Conservation (phyloP, 2,888 invertebrate genomes). For the Melangyna quadrimaculata region DNA sequence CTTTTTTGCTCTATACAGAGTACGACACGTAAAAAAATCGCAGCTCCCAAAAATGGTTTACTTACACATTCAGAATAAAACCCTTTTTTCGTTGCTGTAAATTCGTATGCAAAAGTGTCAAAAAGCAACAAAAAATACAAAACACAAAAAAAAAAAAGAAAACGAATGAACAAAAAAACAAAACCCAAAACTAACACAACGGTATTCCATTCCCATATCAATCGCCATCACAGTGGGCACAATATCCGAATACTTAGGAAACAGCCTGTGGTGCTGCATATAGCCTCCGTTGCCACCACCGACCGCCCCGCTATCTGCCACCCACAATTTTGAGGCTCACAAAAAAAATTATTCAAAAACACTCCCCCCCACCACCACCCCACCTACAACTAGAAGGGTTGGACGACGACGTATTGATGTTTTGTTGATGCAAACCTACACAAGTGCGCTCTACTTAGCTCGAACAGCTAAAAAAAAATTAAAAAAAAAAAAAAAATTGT, state of each 20-base stretch:
- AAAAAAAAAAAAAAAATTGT: constrained; percentile 49
- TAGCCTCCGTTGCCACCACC: neutral
- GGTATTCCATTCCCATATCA: constrained; percentile 57
- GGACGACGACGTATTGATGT: constrained; percentile 70
- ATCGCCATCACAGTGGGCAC: constrained; percentile 67
- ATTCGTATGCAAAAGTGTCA: constrained; percentile 70
- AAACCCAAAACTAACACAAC: constrained; percentile 65
- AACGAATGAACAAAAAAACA: constrained; percentile 2
- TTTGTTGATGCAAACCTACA: constrained; percentile 71
- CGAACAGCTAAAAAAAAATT: constrained; percentile 37
- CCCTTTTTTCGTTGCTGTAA: constrained; percentile 36
- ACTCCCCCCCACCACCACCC: neutral
- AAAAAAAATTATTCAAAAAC: constrained; percentile 1
- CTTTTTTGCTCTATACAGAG: neutral
- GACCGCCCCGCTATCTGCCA: neutral
- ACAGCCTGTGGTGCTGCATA: constrained; percentile 64
- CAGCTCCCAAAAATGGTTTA: constrained; percentile 64
- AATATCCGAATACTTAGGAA: constrained; percentile 70
- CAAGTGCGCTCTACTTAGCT: constrained; percentile 70
- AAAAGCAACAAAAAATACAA: constrained; percentile 54
- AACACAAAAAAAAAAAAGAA: neutral
- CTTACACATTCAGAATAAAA: constrained; percentile 62
- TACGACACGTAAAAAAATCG: constrained; percentile 4
- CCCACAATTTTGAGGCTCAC: constrained; percentile 47
- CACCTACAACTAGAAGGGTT: constrained; percentile 64